Evolutionary conservation across 2,113 vertebrate genomes (phyloP).

Genomic region (Sphyrna mokarran): DNA sequence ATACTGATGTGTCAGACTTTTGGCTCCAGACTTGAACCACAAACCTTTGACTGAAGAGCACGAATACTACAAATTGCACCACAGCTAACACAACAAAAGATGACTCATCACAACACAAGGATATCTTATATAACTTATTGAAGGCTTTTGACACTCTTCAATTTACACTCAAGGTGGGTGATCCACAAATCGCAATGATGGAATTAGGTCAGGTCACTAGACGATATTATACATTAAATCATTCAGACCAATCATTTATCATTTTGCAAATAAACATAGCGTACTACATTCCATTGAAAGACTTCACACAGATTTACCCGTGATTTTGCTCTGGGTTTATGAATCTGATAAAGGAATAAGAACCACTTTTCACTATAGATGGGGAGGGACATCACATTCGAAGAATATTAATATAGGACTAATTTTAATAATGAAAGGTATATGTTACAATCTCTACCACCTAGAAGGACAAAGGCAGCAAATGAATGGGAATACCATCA

Average conservation of each 20-base stretch:
- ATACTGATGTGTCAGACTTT: no score
- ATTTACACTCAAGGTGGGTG: background rate
- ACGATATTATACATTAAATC: background rate
- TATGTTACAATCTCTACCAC: background rate
- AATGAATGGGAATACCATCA: no score
- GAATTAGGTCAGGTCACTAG: background rate
- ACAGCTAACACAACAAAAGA: background rate
- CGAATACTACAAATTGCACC: background rate
- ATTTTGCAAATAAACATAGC: background rate
- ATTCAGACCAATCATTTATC: background rate
- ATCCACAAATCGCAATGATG: background rate
- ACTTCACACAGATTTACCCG: background rate
- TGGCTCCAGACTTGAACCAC: background rate
- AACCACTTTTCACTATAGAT: background rate
- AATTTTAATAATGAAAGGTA: background rate
- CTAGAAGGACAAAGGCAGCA: no score
- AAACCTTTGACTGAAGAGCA: background rate
- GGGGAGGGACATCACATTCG: background rate
- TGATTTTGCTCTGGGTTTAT: background rate
- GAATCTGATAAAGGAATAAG: background rate
- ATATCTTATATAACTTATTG: background rate
- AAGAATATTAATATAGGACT: background rate
- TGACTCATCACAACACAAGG: background rate
- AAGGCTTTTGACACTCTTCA: background rate
- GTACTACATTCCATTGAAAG: background rate